A percentile compares a stretch with the other conserved stretches of the same genome.
phyloP scores from a whole-genome alignment of 1,140 invertebrate species.

The Nasonia longicornis region DNA sequence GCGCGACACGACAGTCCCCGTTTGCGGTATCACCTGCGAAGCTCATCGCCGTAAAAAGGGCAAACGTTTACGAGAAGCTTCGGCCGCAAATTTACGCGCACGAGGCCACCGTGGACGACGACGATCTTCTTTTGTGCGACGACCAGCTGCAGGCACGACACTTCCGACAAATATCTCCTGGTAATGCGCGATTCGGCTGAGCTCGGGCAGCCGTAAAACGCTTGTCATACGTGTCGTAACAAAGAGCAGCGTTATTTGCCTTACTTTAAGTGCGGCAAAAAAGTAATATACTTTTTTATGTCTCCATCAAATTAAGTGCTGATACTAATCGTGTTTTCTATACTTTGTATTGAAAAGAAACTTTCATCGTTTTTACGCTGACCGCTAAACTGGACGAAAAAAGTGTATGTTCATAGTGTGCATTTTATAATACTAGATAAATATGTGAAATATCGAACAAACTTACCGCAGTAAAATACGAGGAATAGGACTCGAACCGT shows the following conservation, averaged over 20 bases:
- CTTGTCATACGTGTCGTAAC: conserved; percentile 15
- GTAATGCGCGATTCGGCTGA: conserved; percentile 12
- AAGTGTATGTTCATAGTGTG: no score
- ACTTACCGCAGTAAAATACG: no score
- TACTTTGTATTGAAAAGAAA: not conserved
- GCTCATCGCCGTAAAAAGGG: conserved; percentile 34
- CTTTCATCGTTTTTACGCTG: not conserved
- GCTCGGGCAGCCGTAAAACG: conserved; percentile 2
- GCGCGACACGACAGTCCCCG: not conserved
- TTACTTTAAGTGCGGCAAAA: conserved; percentile 6
- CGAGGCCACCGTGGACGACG: not conserved
- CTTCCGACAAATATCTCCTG: conserved; percentile 16
- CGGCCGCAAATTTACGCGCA: conserved; percentile 9
- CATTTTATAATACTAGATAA: no score
- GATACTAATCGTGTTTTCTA: conserved; percentile 1
- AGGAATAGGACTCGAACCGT: no score
- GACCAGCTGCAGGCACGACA: not conserved
- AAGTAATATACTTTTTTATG: conserved; percentile 5
- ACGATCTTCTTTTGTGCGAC: conserved; percentile 10
- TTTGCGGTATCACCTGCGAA: conserved; percentile 36
- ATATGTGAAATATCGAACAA: no score
- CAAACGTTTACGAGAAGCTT: conserved; percentile 26
- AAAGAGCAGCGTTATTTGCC: not conserved
- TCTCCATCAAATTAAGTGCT: conserved; percentile 9
- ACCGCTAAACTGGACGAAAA: no score